Base-by-base conservation (phyloP, 2,113 vertebrate genomes). In the Sylvietta virens region DNA sequence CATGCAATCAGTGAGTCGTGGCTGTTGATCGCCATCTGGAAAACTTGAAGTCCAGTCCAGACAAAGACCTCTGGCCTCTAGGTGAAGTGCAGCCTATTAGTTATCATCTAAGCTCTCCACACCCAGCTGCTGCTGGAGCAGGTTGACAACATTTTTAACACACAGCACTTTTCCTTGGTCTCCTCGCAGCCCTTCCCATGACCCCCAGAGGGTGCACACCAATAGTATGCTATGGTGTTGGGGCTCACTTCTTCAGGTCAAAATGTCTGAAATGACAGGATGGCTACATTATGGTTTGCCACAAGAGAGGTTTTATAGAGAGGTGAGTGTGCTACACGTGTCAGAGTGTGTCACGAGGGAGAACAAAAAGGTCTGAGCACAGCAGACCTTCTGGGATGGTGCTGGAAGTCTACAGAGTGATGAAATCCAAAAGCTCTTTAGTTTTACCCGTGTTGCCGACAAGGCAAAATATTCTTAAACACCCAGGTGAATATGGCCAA, bases 241-340 rank as follows among this genome's bases (percentile, higher is more conserved):
- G 3, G 16, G 10, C 37, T 86, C 51, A 23, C 10, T 81, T 78
- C 60, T 77, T 66, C 42, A 54, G 33, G 47, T 57, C 31, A 73
- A 81, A 89, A 70, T 37, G 28, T 15, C 33, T 57, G 50, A 70
- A 86, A 56, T 31, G 1, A 35, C 15, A 30, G 24, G 16, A 61
- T 6, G 11, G 31, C 8, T 79, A 19, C 24, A 16, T 57, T 48
- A 20, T 20, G 31, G 8, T 48, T 73, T 61, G 8, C 6, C 31
- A n/a, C 5, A 58, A 47, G 18, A 86, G 13, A 64, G 44, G 13
- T 56, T 90, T 91, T 18, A 37, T 5, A 30, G 33, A 7, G 7
- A 17, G 28, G 18, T 30, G 15, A 13, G 31, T 33, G 13, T 1
- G 1, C 26, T 44, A 19, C 14, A 2, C 0, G 0, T 13, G 26